These are phyloP conservation scores for Brachymystax lenok DNA, from an alignment of 2,797 vertebrate genomes.

Conservation along the genomic window DNA sequence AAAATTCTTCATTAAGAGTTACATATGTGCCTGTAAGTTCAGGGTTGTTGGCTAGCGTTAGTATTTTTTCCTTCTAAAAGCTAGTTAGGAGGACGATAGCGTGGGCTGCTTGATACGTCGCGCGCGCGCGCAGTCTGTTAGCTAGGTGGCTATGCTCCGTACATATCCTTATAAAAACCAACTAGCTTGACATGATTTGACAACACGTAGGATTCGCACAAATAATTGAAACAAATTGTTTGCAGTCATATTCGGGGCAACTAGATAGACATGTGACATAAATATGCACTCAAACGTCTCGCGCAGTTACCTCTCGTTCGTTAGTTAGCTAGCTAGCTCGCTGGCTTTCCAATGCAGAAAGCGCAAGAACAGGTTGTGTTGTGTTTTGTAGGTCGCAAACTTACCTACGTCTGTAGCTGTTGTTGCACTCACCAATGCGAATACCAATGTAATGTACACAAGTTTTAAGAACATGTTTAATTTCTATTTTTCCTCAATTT, in stretches of 20 bases:
- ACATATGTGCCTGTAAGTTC: not conserved
- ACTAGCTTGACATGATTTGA: not conserved
- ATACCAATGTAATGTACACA: conserved; percentile 52
- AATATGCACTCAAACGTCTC: not conserved
- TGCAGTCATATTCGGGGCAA: not conserved
- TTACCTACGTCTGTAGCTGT: conserved; percentile 53
- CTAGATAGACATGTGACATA: not conserved
- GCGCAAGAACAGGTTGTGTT: not conserved
- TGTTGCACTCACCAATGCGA: conserved; percentile 55
- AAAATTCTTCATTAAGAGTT: too few species aligned
- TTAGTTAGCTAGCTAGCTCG: conserved; percentile 7
- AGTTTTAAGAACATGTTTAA: conserved; percentile 64
- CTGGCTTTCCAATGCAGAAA: not conserved
- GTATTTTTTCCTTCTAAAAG: not conserved
- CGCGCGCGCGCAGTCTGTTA: not conserved
- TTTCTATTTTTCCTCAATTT: conserved; percentile 2
- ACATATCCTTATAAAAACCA: not conserved
- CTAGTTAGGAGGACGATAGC: not conserved
- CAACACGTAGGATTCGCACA: not conserved
- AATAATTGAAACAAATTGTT: not conserved
- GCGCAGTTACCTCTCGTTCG: not conserved
- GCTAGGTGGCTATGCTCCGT: not conserved
- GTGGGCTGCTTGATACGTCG: not conserved
- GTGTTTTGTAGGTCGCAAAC: conserved; percentile 47
- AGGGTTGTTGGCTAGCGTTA: not conserved